Evolutionary conservation across 2,888 invertebrate species (phyloP).

Genomic region (Netelia virgata): DNA sequence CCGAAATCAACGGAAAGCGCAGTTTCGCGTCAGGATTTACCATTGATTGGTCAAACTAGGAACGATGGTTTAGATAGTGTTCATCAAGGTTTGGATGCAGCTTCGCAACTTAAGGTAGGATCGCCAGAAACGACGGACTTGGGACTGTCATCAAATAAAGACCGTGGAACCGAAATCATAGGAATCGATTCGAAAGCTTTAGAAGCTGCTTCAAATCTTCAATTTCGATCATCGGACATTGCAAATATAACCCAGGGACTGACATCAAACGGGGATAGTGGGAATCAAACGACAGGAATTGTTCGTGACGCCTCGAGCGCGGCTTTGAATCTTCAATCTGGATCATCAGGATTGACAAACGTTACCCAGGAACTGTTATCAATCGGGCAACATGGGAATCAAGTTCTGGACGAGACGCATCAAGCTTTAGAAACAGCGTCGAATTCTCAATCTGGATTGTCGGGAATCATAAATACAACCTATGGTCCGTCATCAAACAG

Average conservation of each 20-base stretch:
- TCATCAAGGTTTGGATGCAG: not conserved
- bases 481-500: not conserved
- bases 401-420: not conserved
- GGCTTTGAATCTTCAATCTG: not conserved
- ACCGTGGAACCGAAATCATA: not conserved
- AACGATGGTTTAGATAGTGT: not conserved
- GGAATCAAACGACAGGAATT: not conserved
- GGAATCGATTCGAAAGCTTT: not conserved
- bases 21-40: not conserved
- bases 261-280: not conserved
- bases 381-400: not conserved
- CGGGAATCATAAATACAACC: not conserved
- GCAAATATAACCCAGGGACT: not conserved
- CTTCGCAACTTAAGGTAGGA: not conserved
- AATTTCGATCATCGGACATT: not conserved
- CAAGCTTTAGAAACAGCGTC: not conserved
- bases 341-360: not conserved
- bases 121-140: not conserved
- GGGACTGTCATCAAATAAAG: not conserved
- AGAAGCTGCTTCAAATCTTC: not conserved
- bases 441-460: not conserved
- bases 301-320: not conserved
- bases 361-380: not conserved
- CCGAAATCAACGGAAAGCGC: not conserved
- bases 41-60: not conserved